Evolutionary conservation across 2,888 invertebrate species (phyloP), one percentile per base, ranked within the genome.

Genomic region (Eutolmus rufibarbis): DNA sequence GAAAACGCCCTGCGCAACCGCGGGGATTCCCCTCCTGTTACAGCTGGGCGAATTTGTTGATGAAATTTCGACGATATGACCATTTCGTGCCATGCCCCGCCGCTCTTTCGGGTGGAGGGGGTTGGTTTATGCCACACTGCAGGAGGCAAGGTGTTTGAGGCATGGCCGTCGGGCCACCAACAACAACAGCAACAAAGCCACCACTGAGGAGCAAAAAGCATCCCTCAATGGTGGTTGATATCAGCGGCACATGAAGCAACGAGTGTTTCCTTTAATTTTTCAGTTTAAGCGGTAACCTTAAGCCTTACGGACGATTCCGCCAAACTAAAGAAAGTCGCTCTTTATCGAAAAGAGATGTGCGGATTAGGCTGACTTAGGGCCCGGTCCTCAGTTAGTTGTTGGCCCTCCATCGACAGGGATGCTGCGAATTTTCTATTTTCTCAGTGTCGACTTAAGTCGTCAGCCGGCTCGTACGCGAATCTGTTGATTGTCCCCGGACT

Each of bases 201-300:
- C 37, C 28, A 37, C 37, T 84, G 82, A 84, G 82, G 82, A 66
- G 82, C 66, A 84, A 84, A 81, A 84, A 84, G 82, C 82, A 66
- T 84, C 82, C 82, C 82, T 84, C 82, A 84, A 57, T 28, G 66
- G 37, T 84, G 82, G 37, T 84, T 37, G 82, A 66, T 40, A 37
- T 9, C 28, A 28, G 66, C 66, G 14, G 66, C 82, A 84, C 66
- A 86, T 86, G 86, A 86, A 86, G 86, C 86, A 86, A 86, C 86
- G 86, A 86, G 86, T 86, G 86, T 86, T 74, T 76, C 74, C 34
- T 51, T 51, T 74, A 86, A 86, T 74, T 78, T 87, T 51, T 87
- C 87, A 87, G 87, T 87, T 74, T 87, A 79, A 87, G 66, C 87
- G 87, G 81, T 43, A 87, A 79, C 79, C 74, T 87, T 87, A 74